Evolutionary conservation across 2,888 invertebrate species (phyloP).

Genomic region (Agrotis ipsilon): DNA sequence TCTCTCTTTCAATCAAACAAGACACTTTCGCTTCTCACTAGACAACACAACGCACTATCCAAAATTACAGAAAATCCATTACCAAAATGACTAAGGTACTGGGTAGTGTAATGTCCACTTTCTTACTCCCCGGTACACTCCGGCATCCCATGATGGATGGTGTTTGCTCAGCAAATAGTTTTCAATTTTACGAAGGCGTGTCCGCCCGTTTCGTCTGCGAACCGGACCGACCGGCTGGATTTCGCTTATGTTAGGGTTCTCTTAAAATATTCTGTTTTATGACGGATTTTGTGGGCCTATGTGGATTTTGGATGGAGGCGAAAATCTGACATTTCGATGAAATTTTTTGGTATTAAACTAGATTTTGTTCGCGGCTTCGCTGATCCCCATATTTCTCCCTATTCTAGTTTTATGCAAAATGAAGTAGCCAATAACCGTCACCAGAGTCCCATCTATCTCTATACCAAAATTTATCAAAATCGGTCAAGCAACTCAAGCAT

Average conservation of each 20-base stretch:
- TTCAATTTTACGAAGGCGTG: slow-evolving; percentile 83
- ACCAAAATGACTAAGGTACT: slow-evolving; percentile 48
- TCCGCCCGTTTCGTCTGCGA: slow-evolving; percentile 31
- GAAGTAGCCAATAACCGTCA: too few relatives aligned
- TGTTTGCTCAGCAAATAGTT: slow-evolving; percentile 89
- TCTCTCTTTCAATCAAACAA: slow-evolving; percentile 17
- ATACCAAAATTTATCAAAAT: too few relatives aligned
- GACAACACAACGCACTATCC: slow-evolving; percentile 35
- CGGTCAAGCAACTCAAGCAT: too few relatives aligned
- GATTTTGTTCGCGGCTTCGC: too few relatives aligned
- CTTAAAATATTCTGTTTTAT: slow-evolving; percentile 15
- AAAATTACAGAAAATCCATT: slow-evolving; percentile 55
- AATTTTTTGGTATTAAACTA: too few relatives aligned
- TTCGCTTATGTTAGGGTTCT: slow-evolving; percentile 60
- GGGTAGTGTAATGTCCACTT: slow-evolving; percentile 25
- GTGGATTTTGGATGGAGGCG: background rate
- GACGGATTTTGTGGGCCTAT: slow-evolving; percentile 14
- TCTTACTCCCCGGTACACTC: slow-evolving; percentile 59
- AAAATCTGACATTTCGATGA: too few relatives aligned
- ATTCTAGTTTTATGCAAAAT: too few relatives aligned
- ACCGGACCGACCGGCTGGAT: slow-evolving; percentile 42
- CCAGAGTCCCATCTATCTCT: too few relatives aligned
- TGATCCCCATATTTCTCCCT: too few relatives aligned
- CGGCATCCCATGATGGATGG: slow-evolving; percentile 86
- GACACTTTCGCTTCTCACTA: slow-evolving; percentile 30